Base-by-base conservation (phyloP, 2,113 vertebrate genomes). In the Puntigrus tetrazona region DNA sequence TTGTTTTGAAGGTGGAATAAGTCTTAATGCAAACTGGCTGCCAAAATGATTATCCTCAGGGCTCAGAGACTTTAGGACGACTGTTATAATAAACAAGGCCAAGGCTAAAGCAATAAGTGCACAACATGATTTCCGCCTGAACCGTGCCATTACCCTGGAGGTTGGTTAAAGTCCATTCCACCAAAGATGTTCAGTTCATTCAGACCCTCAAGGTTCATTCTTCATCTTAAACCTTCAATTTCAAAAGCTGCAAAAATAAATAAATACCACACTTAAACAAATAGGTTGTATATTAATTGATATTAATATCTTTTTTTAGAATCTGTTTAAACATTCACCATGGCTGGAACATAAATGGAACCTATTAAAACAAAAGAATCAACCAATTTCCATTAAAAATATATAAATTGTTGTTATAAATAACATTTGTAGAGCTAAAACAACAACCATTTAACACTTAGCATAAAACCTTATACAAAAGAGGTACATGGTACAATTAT, bases 51-150 rank as follows among this genome's bases (percentile, higher is more conserved):
- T 92, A 90, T 94, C 94, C 75, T 96, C 95, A 75, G 95, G 96
- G 82, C 93, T 92, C 52, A 98, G 87, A 2, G 93, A 92, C 94
- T 97, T 98, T 91, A 98, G 92, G 78, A 96, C 92, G 91, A 96
- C 93, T 84, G 96, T 96, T 89, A 98, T 85, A 63, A 94, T 92
- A 83, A 97, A 96, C 88, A 98, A 87, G 75, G 97, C 94, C 45
- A 97, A 90, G 87, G 95, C 92, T 89, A 98, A 93, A 83, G 95
- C 94, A 18, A 94, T 89, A 63, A 97, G 92, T 82, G 94, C 88
- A 89, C 96, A 90, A 90, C 95, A 98, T 16, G 95, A 94, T 92
- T 95, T 99, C 88, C 95, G 95, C 85, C 95, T 96, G 90, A 98
- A 95, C 92, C 97, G 96, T 91, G 95, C 96, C 98, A 99, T 99